Evolutionary conservation across 1,140 invertebrate species (phyloP).

Genomic region (Vanessa atalanta): DNA sequence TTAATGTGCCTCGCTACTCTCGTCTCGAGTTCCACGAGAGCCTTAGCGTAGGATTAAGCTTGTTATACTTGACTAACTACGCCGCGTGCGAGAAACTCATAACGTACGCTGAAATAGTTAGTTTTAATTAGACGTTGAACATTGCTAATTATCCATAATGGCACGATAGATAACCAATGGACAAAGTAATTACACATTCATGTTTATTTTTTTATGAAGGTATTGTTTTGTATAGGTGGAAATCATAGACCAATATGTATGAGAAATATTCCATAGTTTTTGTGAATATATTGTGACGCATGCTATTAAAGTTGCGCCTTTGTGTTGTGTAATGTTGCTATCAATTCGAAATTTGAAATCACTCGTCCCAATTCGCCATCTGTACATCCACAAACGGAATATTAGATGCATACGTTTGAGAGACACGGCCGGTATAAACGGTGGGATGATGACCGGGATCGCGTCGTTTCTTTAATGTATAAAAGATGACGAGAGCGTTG

Average conservation of each 20-base stretch:
- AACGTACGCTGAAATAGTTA: constrained; percentile 1
- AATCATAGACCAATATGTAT: not conserved
- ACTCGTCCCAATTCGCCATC: constrained; percentile 9
- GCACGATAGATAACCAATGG: not conserved
- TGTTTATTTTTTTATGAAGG: not conserved
- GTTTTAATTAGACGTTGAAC: constrained; percentile 3
- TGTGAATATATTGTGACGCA: constrained; percentile 4
- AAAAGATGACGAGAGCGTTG: constrained; percentile 3
- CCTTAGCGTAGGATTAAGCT: constrained; percentile 33
- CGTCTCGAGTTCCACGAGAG: constrained; percentile 27
- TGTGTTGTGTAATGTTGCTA: constrained; percentile 30
- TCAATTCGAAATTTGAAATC: constrained; percentile 29
- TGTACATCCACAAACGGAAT: constrained; percentile 22
- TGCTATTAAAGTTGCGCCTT: not conserved
- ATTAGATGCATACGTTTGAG: constrained; percentile 31
- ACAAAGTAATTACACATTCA: not conserved
- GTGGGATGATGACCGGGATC: constrained; percentile 3
- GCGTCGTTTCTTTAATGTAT: constrained; percentile 15
- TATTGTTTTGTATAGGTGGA: not conserved
- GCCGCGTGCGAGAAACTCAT: constrained; percentile 22
- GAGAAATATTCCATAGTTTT: not conserved
- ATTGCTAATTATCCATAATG: not conserved
- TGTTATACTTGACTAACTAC: constrained; percentile 28
- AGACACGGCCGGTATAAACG: constrained; percentile 16
- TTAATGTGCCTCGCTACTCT: constrained; percentile 35